phyloP scores from a whole-genome alignment of 2,888 invertebrate genomes.

The Meganola albula region DNA sequence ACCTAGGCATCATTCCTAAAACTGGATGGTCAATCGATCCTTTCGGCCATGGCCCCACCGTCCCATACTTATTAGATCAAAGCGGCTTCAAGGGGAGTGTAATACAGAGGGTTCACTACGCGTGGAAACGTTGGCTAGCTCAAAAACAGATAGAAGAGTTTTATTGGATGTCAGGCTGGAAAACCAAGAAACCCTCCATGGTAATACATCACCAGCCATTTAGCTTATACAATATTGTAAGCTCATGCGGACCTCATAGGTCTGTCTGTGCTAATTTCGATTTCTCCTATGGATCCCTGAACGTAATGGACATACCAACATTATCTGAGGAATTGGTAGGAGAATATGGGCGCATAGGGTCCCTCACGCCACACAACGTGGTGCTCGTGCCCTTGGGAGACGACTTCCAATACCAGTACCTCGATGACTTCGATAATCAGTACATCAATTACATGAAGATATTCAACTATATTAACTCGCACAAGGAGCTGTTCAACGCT shows the following conservation, averaged over 20 bases:
- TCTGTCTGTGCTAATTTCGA: conserved; percentile 92
- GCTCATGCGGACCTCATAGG: conserved; percentile 96
- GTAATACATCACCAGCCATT: conserved; percentile 96
- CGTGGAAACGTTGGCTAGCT: conserved; percentile 97
- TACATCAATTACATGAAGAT: conserved; percentile 94
- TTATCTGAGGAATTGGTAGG: conserved; percentile 89
- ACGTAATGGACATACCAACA: too few relatives aligned
- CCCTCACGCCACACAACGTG: conserved; percentile 93
- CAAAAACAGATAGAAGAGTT: conserved; percentile 92
- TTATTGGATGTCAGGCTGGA: conserved; percentile 93
- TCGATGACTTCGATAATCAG: conserved; percentile 95
- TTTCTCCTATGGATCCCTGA: too few relatives aligned
- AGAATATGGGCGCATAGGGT: conserved; percentile 93
- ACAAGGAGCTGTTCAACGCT: conserved; percentile 83
- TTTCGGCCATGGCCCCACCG: conserved; percentile 96
- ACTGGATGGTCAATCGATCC: conserved; percentile 98
- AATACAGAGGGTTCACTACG: conserved; percentile 95
- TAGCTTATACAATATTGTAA: conserved; percentile 96
- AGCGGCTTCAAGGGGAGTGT: conserved; percentile 92
- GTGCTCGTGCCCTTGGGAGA: conserved; percentile 96
- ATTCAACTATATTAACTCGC: conserved; percentile 91
- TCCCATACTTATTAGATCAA: conserved; percentile 91
- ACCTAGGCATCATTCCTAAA: conserved; percentile 87
- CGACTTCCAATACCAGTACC: conserved; percentile 95
- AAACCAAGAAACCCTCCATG: conserved; percentile 72